Evolutionary conservation across 2,888 invertebrate species (phyloP).

Genomic region (Crioceris asparagi): DNA sequence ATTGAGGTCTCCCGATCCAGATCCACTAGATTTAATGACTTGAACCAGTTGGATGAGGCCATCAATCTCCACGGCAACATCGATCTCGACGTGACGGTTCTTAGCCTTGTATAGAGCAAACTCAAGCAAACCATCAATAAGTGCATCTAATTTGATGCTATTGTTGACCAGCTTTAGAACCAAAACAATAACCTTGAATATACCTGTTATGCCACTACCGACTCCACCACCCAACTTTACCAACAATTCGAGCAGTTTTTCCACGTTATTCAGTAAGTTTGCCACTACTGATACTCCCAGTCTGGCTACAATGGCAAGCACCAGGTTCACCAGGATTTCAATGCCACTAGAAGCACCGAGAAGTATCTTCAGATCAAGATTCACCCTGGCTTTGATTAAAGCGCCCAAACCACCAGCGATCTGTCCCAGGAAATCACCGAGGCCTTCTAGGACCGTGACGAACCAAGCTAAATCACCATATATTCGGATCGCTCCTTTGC

Average conservation of each 20-base stretch:
- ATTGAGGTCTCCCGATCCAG: slow-evolving; percentile 3
- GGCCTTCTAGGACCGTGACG: slow-evolving; percentile 12
- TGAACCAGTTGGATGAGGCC: slow-evolving; percentile 11
- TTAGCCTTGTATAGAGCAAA: slow-evolving; percentile 6
- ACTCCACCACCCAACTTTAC: slow-evolving; percentile 16
- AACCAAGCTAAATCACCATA: slow-evolving; percentile 15
- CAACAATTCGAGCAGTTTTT: slow-evolving; percentile 9
- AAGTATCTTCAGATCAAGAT: slow-evolving; percentile 13
- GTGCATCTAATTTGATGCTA: slow-evolving; percentile 10
- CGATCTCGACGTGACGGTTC: slow-evolving; percentile 6
- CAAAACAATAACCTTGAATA: slow-evolving; percentile 4
- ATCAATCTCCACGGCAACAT: slow-evolving; percentile 7
- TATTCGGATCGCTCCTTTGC: slow-evolving; percentile 5
- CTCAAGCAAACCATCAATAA: slow-evolving; percentile 10
- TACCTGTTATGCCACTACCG: slow-evolving; percentile 13
- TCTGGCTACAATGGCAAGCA: slow-evolving; percentile 12
- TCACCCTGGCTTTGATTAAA: slow-evolving; percentile 14
- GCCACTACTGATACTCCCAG: slow-evolving; percentile 13
- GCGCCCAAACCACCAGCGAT: slow-evolving; percentile 16
- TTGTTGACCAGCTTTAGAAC: slow-evolving; percentile 9
- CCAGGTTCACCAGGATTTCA: slow-evolving; percentile 14
- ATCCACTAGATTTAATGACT: slow-evolving; percentile 7
- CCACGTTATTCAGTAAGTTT: slow-evolving; percentile 10
- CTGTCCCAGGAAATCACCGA: slow-evolving; percentile 9
- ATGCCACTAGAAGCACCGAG: slow-evolving; percentile 9